A percentile compares a stretch with the other conserved stretches of the same genome.
These are phyloP conservation scores for Drosophila navojoa DNA, from an alignment of 1,140 invertebrate species.

Conservation along the genomic window DNA sequence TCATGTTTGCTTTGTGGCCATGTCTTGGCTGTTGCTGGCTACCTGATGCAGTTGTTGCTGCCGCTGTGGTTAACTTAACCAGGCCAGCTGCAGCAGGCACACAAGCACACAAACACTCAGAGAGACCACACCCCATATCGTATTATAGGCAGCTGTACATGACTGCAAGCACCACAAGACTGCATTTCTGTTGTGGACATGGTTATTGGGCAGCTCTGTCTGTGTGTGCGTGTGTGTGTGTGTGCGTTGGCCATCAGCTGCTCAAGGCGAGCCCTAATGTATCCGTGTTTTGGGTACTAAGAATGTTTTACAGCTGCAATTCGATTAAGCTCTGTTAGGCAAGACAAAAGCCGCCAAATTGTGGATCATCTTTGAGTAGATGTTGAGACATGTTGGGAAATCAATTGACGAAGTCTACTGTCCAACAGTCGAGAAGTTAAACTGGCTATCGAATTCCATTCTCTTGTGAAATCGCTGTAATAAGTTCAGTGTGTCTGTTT, in stretches of 20 bases:
- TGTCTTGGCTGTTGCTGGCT: conserved; percentile 37
- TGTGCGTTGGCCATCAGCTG: conserved; percentile 15
- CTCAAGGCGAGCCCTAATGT: conserved; percentile 13
- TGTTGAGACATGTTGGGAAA: no score
- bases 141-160: conserved; percentile 29
- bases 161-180: conserved; percentile 48
- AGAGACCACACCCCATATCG: neutral
- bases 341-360: neutral
- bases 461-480: no score
- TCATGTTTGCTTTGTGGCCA: conserved; percentile 75
- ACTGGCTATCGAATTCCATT: no score
- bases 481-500: no score
- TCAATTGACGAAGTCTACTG: no score
- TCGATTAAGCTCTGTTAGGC: neutral
- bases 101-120: neutral
- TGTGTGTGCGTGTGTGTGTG: neutral
- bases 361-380: neutral
- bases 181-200: conserved; percentile 26
- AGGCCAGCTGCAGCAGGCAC: conserved; percentile 15
- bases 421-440: no score
- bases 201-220: neutral
- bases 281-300: neutral
- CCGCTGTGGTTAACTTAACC: conserved; percentile 45
- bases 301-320: neutral
- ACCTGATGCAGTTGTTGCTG: conserved; percentile 56